These are phyloP conservation scores for Gerris buenoi DNA, from an alignment of 1,140 invertebrate species.

Conservation along the genomic window DNA sequence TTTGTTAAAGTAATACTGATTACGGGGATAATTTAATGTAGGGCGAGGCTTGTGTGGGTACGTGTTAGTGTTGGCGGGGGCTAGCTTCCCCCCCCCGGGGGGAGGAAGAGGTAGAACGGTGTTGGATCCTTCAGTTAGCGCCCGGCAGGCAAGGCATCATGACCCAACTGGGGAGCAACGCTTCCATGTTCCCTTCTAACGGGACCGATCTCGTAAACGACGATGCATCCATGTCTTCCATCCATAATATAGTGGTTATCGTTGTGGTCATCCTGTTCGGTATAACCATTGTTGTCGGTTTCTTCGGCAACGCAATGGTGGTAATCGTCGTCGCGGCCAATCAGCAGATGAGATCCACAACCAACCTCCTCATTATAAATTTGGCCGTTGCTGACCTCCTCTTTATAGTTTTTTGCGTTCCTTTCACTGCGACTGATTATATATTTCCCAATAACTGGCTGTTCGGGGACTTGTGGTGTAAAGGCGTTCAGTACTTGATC, in stretches of 20 bases:
- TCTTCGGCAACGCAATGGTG: constrained; percentile 72
- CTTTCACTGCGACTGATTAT: constrained; percentile 81
- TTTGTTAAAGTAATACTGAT: too few species aligned
- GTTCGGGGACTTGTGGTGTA: constrained; percentile 81
- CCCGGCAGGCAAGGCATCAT: not conserved
- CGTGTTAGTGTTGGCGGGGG: too few species aligned
- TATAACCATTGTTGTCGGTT: constrained; percentile 68
- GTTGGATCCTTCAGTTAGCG: not conserved
- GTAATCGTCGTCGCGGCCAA: constrained; percentile 63
- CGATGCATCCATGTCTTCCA: constrained; percentile 25
- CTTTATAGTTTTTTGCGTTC: constrained; percentile 91
- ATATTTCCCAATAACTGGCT: constrained; percentile 67
- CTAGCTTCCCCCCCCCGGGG: too few species aligned
- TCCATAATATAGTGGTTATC: constrained; percentile 45
- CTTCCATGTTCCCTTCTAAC: not conserved
- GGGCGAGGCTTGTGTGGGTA: too few species aligned
- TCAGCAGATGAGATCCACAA: constrained; percentile 81
- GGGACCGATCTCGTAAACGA: constrained; percentile 7
- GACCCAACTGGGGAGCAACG: not conserved
- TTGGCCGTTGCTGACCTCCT: constrained; percentile 77
- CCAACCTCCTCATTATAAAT: constrained; percentile 81
- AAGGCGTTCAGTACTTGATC: constrained; percentile 66
- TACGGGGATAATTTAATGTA: too few species aligned
- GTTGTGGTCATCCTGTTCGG: constrained; percentile 78
- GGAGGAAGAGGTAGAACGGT: too few species aligned